A percentile compares a stretch with the other conserved stretches of the same genome.
Evolutionary conservation across 1,140 invertebrate species (phyloP).

Genomic region (Saccostrea cuccullata): DNA sequence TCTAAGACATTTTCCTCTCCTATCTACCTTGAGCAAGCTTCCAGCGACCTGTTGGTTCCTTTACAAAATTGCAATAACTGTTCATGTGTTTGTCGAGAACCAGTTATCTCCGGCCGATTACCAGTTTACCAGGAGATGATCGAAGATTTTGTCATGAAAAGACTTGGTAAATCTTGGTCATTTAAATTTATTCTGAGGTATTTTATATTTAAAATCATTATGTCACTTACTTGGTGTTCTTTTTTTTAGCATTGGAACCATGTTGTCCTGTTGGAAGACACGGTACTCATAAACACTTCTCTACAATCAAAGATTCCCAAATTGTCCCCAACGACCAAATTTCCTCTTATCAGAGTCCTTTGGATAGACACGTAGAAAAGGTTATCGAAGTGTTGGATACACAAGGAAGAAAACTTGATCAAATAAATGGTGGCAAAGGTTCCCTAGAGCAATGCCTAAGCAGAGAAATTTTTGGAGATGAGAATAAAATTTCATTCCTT

Average conservation of each 20-base stretch:
- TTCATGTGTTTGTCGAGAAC: background rate
- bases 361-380: background rate
- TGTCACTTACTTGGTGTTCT: background rate
- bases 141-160: background rate
- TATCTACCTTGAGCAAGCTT: background rate
- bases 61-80: background rate
- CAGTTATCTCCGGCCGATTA: background rate
- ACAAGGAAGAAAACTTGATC: background rate
- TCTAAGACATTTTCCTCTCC: background rate
- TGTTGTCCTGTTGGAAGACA: background rate
- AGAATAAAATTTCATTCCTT: background rate
- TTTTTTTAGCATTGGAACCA: background rate
- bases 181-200: too few relatives aligned
- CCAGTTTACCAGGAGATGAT: background rate
- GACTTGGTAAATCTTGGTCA: background rate
- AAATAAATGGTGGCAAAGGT: background rate
- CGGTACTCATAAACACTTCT: background rate
- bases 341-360: background rate
- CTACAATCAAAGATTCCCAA: background rate
- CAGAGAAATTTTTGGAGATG: slow-evolving; percentile 31
- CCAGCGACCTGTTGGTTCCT: too few relatives aligned
- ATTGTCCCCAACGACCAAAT: background rate
- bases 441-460: background rate
- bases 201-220: background rate
- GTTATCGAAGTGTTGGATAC: background rate